Conservation (phyloP, 2,797 vertebrate species). For the Rhabdomys pumilio region DNA sequence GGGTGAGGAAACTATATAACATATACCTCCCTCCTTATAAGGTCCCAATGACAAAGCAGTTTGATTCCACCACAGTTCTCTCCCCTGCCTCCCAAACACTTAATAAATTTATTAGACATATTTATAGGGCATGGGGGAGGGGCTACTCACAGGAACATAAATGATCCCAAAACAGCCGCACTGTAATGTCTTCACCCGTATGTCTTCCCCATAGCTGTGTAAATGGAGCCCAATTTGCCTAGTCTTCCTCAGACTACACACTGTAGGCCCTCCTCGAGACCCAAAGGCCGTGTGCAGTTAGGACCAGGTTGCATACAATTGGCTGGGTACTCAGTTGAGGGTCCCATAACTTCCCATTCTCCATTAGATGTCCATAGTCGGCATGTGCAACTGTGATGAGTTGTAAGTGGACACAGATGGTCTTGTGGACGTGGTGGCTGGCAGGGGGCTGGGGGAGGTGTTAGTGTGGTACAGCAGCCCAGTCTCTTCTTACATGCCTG, state of each 20-base stretch:
- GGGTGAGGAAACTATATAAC: neutral
- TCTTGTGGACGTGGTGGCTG: neutral
- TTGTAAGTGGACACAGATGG: neutral
- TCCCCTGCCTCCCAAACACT: too few species aligned
- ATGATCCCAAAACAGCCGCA: neutral
- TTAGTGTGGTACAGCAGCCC: neutral
- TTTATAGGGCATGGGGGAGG: too few species aligned
- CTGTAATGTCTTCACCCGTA: neutral
- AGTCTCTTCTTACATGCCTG: neutral
- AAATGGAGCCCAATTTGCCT: neutral
- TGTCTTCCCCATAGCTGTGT: neutral
- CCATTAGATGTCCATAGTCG: too few species aligned
- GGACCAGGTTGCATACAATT: neutral
- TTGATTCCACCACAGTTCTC: neutral
- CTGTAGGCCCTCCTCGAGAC: neutral
- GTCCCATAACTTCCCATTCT: neutral
- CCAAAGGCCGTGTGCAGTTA: neutral
- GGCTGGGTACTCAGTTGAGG: neutral
- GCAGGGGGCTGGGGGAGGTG: neutral
- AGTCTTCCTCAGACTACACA: neutral
- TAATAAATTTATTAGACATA: neutral
- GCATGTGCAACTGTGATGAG: neutral
- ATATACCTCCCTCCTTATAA: neutral
- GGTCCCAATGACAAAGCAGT: neutral
- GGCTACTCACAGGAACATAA: neutral